Percentiles rank a stretch among this genome's conserved stretches.
Evolutionary conservation across 1,140 invertebrate genomes (phyloP).

Genomic region (Venturia canescens): DNA sequence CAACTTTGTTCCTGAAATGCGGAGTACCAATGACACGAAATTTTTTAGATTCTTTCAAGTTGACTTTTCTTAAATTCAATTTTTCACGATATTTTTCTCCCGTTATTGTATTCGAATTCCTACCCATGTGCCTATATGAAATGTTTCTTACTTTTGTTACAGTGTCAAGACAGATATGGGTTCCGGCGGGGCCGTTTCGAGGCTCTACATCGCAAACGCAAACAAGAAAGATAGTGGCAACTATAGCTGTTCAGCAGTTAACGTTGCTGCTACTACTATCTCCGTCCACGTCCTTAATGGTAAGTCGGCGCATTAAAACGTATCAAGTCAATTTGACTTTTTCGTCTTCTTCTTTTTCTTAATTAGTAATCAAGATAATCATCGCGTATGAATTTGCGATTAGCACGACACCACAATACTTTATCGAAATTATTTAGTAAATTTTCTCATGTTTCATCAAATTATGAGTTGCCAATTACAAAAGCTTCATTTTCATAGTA

Average conservation of each 20-base stretch:
- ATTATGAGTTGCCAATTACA: background rate
- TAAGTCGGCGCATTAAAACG: slow-evolving; percentile 71
- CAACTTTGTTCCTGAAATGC: no score
- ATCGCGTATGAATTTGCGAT: no score
- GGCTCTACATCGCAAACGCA: slow-evolving; percentile 90
- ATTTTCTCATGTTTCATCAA: background rate
- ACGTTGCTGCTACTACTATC: slow-evolving; percentile 85
- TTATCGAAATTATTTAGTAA: no score
- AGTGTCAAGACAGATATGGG: slow-evolving; percentile 90
- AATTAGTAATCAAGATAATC: no score
- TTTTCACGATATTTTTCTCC: background rate
- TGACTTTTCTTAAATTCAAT: no score
- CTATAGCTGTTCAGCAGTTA: slow-evolving; percentile 88
- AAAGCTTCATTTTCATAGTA: no score
- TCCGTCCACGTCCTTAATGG: slow-evolving; percentile 90
- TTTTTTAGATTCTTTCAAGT: no score
- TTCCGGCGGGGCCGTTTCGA: slow-evolving; percentile 85
- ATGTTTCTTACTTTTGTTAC: slow-evolving; percentile 67
- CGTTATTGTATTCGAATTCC: background rate
- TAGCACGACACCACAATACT: no score
- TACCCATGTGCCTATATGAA: background rate
- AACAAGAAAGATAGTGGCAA: slow-evolving; percentile 90
- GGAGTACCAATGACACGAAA: no score
- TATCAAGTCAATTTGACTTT: background rate
- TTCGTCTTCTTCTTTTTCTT: background rate